phyloP scores from a whole-genome alignment of 2,888 invertebrate genomes.

The Cremastobaeus sp. region DNA sequence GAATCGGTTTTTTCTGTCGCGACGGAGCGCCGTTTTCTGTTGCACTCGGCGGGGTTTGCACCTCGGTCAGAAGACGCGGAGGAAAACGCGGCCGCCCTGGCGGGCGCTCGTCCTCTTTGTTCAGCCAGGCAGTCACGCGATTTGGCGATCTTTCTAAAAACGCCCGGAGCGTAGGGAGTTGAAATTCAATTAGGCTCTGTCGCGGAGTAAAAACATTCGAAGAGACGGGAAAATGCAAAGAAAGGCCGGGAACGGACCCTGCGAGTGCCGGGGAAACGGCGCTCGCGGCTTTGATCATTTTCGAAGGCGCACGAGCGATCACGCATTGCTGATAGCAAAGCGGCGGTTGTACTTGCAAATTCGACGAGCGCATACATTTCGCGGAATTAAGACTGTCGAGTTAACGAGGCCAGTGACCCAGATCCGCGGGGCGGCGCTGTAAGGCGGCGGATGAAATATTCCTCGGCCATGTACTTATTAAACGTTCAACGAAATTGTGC shows the following conservation, averaged over 20 bases:
- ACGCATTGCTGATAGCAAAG: slow-evolving; percentile 3
- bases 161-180: slow-evolving; percentile 5
- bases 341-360: slow-evolving; percentile 11
- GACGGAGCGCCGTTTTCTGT: slow-evolving; percentile 65
- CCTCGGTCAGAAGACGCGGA: slow-evolving; percentile 21
- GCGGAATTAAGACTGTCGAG: slow-evolving; percentile 25
- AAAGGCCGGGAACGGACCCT: slow-evolving; percentile 1
- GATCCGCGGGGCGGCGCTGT: slow-evolving; percentile 2
- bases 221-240: not conserved
- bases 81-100: no score
- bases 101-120: no score
- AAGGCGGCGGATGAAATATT: slow-evolving; percentile 10
- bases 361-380: slow-evolving; percentile 28
- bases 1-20: slow-evolving; percentile 13
- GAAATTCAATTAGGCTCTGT: slow-evolving; percentile 53
- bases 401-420: slow-evolving; percentile 43
- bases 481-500: slow-evolving; percentile 35
- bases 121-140: no score
- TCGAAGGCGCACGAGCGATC: slow-evolving; percentile 11
- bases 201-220: slow-evolving; percentile 18
- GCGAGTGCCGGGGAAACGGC: slow-evolving; percentile 8
- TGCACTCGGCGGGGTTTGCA: slow-evolving; percentile 23
- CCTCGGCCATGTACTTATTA: slow-evolving; percentile 42
- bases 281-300: slow-evolving; percentile 30
- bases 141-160: slow-evolving; percentile 16